Conservation (phyloP, 1,140 invertebrate genomes). For the Cyclina sinensis region DNA sequence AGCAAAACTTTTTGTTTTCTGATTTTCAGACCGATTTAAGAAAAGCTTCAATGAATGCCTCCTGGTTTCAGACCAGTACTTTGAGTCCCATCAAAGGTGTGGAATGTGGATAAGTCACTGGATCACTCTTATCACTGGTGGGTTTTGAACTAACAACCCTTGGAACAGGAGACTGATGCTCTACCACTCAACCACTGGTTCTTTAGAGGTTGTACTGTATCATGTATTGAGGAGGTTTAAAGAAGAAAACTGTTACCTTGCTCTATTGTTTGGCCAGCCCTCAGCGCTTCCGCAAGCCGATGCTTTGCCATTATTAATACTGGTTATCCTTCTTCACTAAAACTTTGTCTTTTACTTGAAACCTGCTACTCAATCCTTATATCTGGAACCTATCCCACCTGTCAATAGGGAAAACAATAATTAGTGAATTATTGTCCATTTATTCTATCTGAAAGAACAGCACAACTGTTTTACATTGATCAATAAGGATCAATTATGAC, state of each 20-base stretch:
- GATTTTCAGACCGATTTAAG: too few species aligned
- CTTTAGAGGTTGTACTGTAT: too few species aligned
- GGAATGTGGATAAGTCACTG: too few species aligned
- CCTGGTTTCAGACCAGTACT: too few species aligned
- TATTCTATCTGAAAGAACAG: neutral
- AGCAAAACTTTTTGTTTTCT: too few species aligned
- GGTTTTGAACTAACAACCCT: too few species aligned
- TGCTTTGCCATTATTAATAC: conserved; percentile 72
- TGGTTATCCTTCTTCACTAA: neutral
- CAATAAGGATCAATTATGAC: conserved; percentile 19
- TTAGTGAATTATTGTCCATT: conserved; percentile 41
- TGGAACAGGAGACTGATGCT: too few species aligned
- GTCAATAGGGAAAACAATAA: conserved; percentile 43
- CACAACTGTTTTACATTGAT: conserved; percentile 4
- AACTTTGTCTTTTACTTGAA: neutral
- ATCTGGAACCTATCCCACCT: conserved; percentile 10
- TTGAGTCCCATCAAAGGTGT: too few species aligned
- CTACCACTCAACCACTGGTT: too few species aligned
- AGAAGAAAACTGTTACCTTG: conserved; percentile 65
- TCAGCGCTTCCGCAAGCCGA: conserved; percentile 70
- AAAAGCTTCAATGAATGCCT: too few species aligned
- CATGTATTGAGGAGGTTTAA: too few species aligned
- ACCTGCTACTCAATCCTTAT: neutral
- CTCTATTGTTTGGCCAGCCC: conserved; percentile 69
- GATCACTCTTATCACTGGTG: too few species aligned